A percentile compares a stretch with the other conserved stretches of the same genome.
phyloP scores from a whole-genome alignment of 2,113 vertebrate genomes.

The Jaculus jaculus region DNA sequence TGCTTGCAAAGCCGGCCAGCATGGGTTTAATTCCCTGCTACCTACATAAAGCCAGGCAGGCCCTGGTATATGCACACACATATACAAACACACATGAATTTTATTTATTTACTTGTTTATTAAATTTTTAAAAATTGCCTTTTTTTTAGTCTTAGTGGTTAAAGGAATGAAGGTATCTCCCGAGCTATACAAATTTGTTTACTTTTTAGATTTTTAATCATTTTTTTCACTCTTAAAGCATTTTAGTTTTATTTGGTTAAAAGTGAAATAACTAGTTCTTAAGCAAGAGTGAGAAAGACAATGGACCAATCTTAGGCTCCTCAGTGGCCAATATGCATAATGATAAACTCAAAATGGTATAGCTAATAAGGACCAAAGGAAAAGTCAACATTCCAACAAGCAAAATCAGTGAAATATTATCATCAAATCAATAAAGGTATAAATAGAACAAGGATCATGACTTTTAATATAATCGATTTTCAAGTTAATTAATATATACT shows the following conservation, averaged over 20 bases:
- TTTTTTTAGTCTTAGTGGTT: too few relatives aligned
- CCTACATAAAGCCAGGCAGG: too few relatives aligned
- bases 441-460: background rate
- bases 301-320: background rate
- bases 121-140: too few relatives aligned
- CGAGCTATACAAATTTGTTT: slow-evolving; percentile 13
- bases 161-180: background rate
- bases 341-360: background rate
- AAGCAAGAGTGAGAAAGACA: background rate
- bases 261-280: background rate
- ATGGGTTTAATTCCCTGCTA: too few relatives aligned
- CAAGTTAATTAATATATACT: background rate
- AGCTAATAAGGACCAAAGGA: background rate
- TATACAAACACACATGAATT: too few relatives aligned
- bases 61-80: too few relatives aligned
- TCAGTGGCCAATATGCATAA: background rate
- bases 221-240: background rate
- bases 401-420: background rate
- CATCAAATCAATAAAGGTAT: background rate
- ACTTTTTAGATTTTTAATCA: background rate
- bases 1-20: too few relatives aligned
- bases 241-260: background rate
- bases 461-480: background rate
- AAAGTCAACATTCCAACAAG: background rate
- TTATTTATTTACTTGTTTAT: background rate